phyloP scores from a whole-genome alignment of 2,888 invertebrate species.

The Drosophila anomelani region DNA sequence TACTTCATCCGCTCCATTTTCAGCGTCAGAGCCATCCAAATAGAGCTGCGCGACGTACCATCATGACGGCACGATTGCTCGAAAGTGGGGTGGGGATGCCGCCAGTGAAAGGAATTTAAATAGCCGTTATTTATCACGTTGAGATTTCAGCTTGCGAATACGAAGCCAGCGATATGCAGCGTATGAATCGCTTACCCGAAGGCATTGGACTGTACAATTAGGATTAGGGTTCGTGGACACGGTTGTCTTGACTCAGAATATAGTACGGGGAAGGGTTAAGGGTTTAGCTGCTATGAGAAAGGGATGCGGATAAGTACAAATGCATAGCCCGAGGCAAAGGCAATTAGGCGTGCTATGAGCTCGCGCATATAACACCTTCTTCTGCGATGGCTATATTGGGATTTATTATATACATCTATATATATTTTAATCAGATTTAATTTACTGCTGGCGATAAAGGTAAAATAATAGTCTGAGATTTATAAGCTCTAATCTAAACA shows the following conservation, averaged over 20 bases:
- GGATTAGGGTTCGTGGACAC: background rate
- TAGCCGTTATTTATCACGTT: conserved; percentile 77
- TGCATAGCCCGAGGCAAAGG: conserved; percentile 52
- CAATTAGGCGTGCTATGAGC: conserved; percentile 60
- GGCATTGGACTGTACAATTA: conserved; percentile 21
- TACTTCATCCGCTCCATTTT: conserved; percentile 77
- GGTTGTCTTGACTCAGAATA: background rate
- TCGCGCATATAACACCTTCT: background rate
- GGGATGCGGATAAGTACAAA: conserved; percentile 17
- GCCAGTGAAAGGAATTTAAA: conserved; percentile 74
- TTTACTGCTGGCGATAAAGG: conserved; percentile 73
- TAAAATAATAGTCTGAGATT: conserved; percentile 58
- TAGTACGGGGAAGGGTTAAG: conserved; percentile 61
- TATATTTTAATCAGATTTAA: conserved; percentile 70
- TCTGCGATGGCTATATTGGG: conserved; percentile 57
- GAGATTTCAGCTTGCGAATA: conserved; percentile 73
- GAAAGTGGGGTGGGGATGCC: conserved; percentile 9
- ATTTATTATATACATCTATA: conserved; percentile 68
- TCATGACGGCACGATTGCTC: conserved; percentile 2
- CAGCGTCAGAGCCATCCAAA: conserved; percentile 43
- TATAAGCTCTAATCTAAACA: background rate
- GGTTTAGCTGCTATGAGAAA: background rate
- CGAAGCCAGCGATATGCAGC: conserved; percentile 53
- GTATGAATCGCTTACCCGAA: conserved; percentile 48
- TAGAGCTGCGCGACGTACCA: conserved; percentile 17